These are phyloP conservation scores for Condylura cristata DNA, from an alignment of 2,113 vertebrate genomes.

Conservation along the genomic window DNA sequence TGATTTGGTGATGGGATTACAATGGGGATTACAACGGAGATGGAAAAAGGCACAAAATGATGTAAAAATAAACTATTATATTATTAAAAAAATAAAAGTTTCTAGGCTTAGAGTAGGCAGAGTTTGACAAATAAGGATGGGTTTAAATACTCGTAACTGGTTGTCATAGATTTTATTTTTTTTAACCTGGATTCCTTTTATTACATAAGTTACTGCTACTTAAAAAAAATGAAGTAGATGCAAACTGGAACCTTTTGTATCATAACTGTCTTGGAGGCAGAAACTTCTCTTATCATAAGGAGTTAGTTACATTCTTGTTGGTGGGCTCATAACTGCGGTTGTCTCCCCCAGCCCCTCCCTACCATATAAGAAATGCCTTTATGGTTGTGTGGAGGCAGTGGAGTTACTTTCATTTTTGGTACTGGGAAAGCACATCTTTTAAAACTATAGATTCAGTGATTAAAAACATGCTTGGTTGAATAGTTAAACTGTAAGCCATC, in stretches of 20 bases:
- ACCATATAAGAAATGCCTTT: background rate
- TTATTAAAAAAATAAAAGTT: too few species aligned
- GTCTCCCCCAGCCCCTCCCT: background rate
- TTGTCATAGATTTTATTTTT: background rate
- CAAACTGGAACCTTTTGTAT: background rate
- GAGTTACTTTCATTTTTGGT: slow-evolving; percentile 19
- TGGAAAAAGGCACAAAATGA: too few species aligned
- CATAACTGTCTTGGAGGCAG: background rate
- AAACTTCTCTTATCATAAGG: background rate
- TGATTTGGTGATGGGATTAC: too few species aligned
- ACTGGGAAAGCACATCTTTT: background rate
- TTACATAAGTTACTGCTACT: background rate
- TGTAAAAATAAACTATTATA: too few species aligned
- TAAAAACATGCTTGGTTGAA: background rate
- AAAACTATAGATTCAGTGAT: background rate
- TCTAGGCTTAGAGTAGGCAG: background rate
- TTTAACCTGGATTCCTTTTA: background rate
- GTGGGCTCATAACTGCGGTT: background rate
- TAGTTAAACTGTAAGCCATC: slow-evolving; percentile 22
- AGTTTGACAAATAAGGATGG: background rate
- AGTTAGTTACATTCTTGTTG: background rate
- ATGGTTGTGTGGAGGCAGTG: background rate
- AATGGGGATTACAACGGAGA: too few species aligned
- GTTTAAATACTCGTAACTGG: background rate
- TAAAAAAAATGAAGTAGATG: background rate